Conservation (phyloP, 2,888 invertebrate genomes). For the Plutella xylostella region DNA sequence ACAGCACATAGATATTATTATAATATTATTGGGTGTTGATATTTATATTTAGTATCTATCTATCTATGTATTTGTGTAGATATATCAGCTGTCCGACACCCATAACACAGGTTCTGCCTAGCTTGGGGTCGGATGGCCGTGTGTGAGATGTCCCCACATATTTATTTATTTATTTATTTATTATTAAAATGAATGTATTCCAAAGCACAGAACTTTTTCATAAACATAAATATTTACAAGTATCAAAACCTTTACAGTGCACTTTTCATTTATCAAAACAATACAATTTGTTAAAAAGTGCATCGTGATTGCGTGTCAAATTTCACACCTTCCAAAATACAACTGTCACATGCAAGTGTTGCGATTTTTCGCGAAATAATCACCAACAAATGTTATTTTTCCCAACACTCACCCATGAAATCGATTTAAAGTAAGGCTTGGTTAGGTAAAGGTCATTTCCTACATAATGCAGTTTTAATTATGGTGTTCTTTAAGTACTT, state of each 20-base stretch:
- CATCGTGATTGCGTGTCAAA: slow-evolving; percentile 9
- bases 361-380: slow-evolving; percentile 33
- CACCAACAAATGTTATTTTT: slow-evolving; percentile 29
- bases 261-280: slow-evolving; percentile 4
- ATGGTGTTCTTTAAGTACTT: too few relatives aligned
- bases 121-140: too few relatives aligned
- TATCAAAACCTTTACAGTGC: slow-evolving; percentile 20
- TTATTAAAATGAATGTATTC: too few relatives aligned
- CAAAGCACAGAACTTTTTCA: too few relatives aligned
- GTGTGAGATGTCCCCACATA: not conserved
- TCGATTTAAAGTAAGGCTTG: too few relatives aligned
- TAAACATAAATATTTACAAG: not conserved
- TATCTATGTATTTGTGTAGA: too few relatives aligned
- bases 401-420: slow-evolving; percentile 30
- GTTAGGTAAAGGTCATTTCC: too few relatives aligned
- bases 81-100: too few relatives aligned
- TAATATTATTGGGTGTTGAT: too few relatives aligned
- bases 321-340: slow-evolving; percentile 34
- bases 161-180: not conserved
- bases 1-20: too few relatives aligned
- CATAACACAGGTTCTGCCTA: too few relatives aligned
- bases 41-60: too few relatives aligned
- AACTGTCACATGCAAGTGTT: slow-evolving; percentile 32
- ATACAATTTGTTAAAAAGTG: not conserved
- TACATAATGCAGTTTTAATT: not conserved